Percentiles rank a stretch among this genome's conserved stretches.
These are phyloP conservation scores for Camponotus floridanus DNA, from an alignment of 1,140 invertebrate genomes.

Conservation along the genomic window DNA sequence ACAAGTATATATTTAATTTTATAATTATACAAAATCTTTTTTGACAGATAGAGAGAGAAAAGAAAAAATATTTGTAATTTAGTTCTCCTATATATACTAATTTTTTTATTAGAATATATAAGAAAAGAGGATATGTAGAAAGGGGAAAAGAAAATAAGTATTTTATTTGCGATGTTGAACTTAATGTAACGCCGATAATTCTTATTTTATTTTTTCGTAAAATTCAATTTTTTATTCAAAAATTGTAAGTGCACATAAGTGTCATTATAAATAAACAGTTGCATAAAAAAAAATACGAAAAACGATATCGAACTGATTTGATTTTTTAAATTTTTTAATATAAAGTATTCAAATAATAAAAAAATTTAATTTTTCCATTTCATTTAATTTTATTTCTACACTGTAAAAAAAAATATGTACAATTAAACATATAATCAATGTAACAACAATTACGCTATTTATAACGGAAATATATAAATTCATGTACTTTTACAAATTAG, in stretches of 20 bases:
- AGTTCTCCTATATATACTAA: too few species aligned
- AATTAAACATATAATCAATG: too few species aligned
- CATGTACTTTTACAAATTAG: too few species aligned
- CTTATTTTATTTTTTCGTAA: background rate
- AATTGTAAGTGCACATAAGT: background rate
- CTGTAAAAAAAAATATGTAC: too few species aligned
- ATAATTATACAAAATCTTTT: background rate
- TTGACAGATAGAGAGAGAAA: too few species aligned
- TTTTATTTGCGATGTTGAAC: background rate
- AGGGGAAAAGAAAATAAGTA: background rate
- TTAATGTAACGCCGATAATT: background rate
- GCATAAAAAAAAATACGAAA: background rate
- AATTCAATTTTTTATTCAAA: constrained; percentile 3
- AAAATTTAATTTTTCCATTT: background rate
- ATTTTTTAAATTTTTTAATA: background rate
- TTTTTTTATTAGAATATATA: background rate
- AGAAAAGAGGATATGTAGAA: background rate
- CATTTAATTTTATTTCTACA: background rate
- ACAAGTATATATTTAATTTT: background rate
- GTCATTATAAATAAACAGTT: constrained; percentile 12
- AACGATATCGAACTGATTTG: background rate
- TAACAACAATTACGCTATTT: too few species aligned
- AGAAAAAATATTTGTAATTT: too few species aligned
- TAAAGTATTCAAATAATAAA: background rate
- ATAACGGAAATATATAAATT: too few species aligned